Base-by-base conservation (phyloP, 2,888 invertebrate species). In the Protodeltote pygarga region DNA sequence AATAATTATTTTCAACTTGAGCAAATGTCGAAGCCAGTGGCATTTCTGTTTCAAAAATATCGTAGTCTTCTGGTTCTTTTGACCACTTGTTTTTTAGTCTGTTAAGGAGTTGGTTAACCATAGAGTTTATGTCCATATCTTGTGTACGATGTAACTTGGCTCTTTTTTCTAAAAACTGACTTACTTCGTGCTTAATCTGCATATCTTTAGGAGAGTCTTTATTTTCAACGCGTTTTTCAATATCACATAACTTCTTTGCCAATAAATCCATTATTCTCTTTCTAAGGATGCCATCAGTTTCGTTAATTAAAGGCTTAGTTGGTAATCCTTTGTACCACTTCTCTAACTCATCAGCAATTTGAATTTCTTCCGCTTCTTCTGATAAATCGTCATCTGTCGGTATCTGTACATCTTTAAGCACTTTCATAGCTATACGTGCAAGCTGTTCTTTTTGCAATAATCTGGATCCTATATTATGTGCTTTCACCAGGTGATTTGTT, bases 341-440 rank as follows among this genome's bases (percentile, higher is more conserved):
- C 13, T 83, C 77, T 8, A 89, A 69, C 61, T 84, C 85, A 9
- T 79, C 63, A 11, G 72, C 75, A 39, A 87, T 50, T 39, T 80
- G 65, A 16, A 87, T 77, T 67, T 81, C 79, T 50, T 85, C 76
- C 1, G 77, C 77, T 65, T 83, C 80, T 14, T 80, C 69, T 46
- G 66, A 65, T 11, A 87, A 51, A 6, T 64, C 51, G 17, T 76
- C 66, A 16, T 77, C 61, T 15, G 58, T 55, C 10, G 85, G 81
- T 27, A 74, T 20, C 0, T 79, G 77, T 2, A 87, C 75, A 49
- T 72, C 73, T 28, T 72, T 58, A 24, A 89, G 61, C 27, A 38
- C 48, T 47, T 71, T 67, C 31, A 81, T 53, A 10, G 77, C 70
- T 16, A 58, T 29, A 10, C 58, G 64, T 1, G 57, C 34, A 17